phyloP scores from a whole-genome alignment of 2,113 vertebrate species.

The Toxotes jaculatrix region DNA sequence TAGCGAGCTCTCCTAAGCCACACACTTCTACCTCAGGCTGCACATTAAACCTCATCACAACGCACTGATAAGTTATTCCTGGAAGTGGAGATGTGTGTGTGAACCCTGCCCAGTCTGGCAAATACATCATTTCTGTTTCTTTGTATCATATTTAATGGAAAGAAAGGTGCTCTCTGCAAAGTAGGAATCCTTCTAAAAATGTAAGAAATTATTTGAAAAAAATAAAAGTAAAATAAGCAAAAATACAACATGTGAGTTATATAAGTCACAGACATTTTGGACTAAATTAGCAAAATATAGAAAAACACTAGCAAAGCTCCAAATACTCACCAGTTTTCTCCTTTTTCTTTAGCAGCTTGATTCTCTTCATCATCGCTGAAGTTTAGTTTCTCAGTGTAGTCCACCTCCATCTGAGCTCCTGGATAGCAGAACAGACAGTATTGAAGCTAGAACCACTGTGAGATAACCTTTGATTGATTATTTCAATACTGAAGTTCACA shows the following conservation, averaged over 20 bases:
- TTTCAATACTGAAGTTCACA: background rate
- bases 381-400: conserved; percentile 98
- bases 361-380: conserved; percentile 99
- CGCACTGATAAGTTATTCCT: too few species aligned
- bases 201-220: too few species aligned
- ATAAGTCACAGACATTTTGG: too few species aligned
- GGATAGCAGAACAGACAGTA: background rate
- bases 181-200: too few species aligned
- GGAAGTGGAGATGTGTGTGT: too few species aligned
- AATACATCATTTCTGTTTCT: too few species aligned
- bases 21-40: background rate
- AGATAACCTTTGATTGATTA: background rate
- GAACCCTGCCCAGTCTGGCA: too few species aligned
- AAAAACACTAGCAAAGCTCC: background rate
- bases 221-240: too few species aligned
- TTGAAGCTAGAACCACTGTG: background rate
- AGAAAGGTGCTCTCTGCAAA: too few species aligned
- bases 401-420: conserved; percentile 99
- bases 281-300: too few species aligned
- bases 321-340: conserved; percentile 87
- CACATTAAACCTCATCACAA: background rate
- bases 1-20: background rate
- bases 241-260: too few species aligned
- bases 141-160: too few species aligned
- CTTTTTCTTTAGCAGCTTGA: conserved; percentile 91